A percentile compares a stretch with the other conserved stretches of the same genome.
These are phyloP conservation scores for Leptosomus discolor DNA, from an alignment of 2,113 vertebrate species.

Conservation along the genomic window DNA sequence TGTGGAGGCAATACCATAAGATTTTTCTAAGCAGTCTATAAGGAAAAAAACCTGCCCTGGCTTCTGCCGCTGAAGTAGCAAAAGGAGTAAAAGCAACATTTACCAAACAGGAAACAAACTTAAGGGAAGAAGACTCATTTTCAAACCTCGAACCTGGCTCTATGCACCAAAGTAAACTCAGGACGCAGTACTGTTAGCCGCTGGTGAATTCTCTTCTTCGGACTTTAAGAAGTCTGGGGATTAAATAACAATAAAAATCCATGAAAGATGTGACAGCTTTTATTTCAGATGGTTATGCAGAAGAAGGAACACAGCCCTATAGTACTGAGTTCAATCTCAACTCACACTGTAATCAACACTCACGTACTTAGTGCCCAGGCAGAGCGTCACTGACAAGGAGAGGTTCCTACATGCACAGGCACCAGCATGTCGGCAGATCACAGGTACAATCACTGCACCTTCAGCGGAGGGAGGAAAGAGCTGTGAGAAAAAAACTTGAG, in stretches of 20 bases:
- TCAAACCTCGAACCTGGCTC: background rate
- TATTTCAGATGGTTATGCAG: background rate
- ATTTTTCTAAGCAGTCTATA: background rate
- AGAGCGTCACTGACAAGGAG: background rate
- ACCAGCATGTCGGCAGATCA: background rate
- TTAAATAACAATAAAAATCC: background rate
- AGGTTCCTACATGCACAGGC: background rate
- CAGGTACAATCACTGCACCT: background rate
- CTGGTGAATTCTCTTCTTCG: background rate
- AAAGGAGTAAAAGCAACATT: background rate
- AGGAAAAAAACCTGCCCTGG: background rate
- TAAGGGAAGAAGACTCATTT: background rate
- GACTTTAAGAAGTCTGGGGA: background rate
- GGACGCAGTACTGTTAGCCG: fast-evolving
- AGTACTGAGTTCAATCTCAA: background rate
- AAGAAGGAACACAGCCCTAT: background rate
- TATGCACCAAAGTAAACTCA: background rate
- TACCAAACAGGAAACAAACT: background rate
- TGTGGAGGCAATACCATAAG: background rate
- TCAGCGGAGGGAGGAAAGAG: background rate
- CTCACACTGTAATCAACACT: background rate
- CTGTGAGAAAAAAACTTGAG: constrained; percentile 18
- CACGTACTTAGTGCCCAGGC: background rate
- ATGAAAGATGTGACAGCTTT: background rate
- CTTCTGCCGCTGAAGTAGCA: background rate